Percentiles rank a stretch among this genome's conserved stretches.
These are phyloP conservation scores for Dendrophyllia cribrosa DNA, from an alignment of 64 coral and sea anemone species.

Conservation along the genomic window DNA sequence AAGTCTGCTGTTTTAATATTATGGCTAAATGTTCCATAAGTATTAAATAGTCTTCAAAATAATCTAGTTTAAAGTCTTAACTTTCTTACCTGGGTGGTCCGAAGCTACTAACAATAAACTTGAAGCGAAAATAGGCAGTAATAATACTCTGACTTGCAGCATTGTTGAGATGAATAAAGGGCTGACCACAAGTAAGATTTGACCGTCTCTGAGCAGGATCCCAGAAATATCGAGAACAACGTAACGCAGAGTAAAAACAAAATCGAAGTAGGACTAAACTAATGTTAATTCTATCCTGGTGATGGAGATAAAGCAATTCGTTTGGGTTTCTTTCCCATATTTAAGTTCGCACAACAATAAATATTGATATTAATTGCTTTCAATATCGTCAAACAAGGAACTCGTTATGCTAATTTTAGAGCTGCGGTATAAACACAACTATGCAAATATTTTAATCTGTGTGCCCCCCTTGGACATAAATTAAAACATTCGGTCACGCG, in stretches of 20 bases:
- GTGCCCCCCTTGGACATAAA: neutral
- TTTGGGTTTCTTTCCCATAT: neutral
- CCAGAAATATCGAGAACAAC: neutral
- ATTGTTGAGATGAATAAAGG: neutral
- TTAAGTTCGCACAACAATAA: neutral
- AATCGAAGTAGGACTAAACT: neutral
- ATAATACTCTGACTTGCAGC: neutral
- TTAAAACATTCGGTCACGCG: neutral
- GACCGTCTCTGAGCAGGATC: neutral
- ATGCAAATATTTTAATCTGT: neutral
- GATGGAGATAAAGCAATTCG: neutral
- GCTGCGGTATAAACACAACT: neutral
- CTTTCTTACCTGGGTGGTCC: neutral
- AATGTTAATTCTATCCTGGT: neutral
- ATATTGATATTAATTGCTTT: neutral
- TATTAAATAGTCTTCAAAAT: neutral
- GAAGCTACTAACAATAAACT: neutral
- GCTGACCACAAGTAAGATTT: neutral
- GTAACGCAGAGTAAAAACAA: neutral
- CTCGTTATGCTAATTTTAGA: neutral
- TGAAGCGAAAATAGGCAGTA: neutral
- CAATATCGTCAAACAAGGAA: neutral
- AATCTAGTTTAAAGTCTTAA: neutral
- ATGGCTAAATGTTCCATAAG: neutral
- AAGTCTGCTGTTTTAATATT: neutral